A percentile compares a stretch with the other conserved stretches of the same genome.
Evolutionary conservation across 2,113 vertebrate species (phyloP).

Genomic region (Athene cunicularia): DNA sequence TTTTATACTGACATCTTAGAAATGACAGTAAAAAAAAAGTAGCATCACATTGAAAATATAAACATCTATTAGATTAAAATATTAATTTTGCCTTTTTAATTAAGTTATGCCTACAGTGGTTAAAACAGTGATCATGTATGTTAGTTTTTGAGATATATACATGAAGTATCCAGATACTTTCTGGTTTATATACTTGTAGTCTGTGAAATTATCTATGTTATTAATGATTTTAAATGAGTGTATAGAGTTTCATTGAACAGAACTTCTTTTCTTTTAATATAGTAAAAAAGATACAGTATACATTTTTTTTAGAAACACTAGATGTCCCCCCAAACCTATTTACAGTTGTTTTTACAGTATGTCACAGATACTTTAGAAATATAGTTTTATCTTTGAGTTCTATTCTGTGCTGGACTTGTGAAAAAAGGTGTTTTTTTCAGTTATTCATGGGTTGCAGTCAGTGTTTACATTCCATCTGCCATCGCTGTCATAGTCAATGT

Average conservation of each 20-base stretch:
- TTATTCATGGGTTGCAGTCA: neutral
- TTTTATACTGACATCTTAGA: neutral
- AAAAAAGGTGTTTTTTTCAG: neutral
- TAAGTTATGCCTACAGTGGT: neutral
- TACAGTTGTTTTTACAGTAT: neutral
- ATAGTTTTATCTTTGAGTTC: neutral
- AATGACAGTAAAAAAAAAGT: neutral
- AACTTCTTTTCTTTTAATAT: neutral
- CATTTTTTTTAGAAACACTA: slow-evolving; percentile 67
- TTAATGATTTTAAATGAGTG: neutral
- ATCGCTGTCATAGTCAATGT: neutral
- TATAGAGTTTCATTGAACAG: neutral
- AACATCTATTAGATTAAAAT: neutral
- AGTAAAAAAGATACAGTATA: neutral
- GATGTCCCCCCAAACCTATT: slow-evolving; percentile 69
- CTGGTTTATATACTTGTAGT: neutral
- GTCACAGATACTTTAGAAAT: neutral
- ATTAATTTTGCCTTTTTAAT: neutral
- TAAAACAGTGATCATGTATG: neutral
- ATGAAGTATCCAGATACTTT: neutral
- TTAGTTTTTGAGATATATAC: neutral
- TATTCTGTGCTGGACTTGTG: neutral
- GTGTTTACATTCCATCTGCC: slow-evolving; percentile 14
- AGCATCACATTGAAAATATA: neutral
- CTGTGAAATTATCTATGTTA: neutral